Conservation (phyloP, 2,888 invertebrate genomes). For the Agriopis marginaria region DNA sequence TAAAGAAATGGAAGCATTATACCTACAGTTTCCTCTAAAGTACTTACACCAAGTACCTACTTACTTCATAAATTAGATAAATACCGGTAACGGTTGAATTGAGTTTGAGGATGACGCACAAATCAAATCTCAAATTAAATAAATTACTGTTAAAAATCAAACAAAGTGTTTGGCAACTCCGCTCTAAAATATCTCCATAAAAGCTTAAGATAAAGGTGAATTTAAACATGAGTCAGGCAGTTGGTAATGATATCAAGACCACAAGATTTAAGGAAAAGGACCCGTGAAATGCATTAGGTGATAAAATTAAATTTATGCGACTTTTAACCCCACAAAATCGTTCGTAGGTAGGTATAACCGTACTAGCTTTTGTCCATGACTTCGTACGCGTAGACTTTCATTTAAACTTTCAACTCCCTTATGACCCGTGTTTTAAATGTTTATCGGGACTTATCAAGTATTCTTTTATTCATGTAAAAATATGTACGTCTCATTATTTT, state of each 20-base stretch:
- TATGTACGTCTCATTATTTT: too few relatives aligned
- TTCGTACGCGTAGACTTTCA: too few relatives aligned
- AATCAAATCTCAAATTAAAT: not conserved
- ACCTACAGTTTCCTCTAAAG: too few relatives aligned
- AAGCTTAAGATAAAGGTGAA: constrained; percentile 33
- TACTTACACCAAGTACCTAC: too few relatives aligned
- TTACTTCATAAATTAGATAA: too few relatives aligned
- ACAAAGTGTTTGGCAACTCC: constrained; percentile 20
- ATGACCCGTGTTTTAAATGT: too few relatives aligned
- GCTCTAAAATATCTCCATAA: constrained; percentile 21
- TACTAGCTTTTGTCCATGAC: too few relatives aligned
- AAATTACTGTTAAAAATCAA: not conserved
- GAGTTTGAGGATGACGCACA: not conserved
- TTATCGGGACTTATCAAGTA: too few relatives aligned
- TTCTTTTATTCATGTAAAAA: too few relatives aligned
- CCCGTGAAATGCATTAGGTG: constrained; percentile 55
- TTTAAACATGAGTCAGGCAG: constrained; percentile 51
- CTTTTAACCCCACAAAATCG: constrained; percentile 41
- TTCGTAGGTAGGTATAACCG: not conserved
- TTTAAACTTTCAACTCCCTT: too few relatives aligned
- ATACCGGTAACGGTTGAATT: not conserved
- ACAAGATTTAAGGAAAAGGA: constrained; percentile 52
- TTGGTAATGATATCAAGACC: constrained; percentile 54
- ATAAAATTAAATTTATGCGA: constrained; percentile 65
- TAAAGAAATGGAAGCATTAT: too few relatives aligned